Evolutionary conservation across 2,888 invertebrate genomes (phyloP).

Genomic region (Caenorhabditis doughertyi): DNA sequence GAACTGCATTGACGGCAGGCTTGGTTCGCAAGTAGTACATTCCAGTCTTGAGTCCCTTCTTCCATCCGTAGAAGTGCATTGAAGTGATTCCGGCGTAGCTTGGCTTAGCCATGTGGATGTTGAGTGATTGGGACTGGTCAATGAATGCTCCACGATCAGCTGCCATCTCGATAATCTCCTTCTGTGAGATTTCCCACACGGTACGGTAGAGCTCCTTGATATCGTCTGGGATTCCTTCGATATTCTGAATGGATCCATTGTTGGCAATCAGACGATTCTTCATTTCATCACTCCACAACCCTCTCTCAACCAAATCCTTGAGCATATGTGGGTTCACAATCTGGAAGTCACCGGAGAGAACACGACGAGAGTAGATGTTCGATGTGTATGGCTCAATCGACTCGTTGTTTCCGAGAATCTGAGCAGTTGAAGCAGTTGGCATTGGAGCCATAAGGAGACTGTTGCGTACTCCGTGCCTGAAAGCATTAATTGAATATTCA

Average conservation of each 20-base stretch:
- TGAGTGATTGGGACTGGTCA: slow-evolving; percentile 98
- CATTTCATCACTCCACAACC: slow-evolving; percentile 96
- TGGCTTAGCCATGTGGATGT: slow-evolving; percentile 96
- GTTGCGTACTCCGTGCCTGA: slow-evolving; percentile 91
- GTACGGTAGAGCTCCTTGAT: slow-evolving; percentile 85
- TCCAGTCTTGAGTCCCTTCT: slow-evolving; percentile 93
- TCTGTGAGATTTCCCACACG: slow-evolving; percentile 88
- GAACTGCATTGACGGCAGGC: slow-evolving; percentile 96
- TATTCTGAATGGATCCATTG: slow-evolving; percentile 91
- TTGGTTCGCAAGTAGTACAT: slow-evolving; percentile 99
- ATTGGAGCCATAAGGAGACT: slow-evolving; percentile 95
- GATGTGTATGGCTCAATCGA: slow-evolving; percentile 98
- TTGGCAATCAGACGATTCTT: slow-evolving; percentile 94
- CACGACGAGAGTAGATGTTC: slow-evolving; percentile 95
- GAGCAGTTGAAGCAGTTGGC: slow-evolving; percentile 99
- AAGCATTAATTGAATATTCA: slow-evolving; percentile 4
- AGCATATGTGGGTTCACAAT: slow-evolving; percentile 96
- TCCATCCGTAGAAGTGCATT: slow-evolving; percentile 93
- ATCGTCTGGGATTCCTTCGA: slow-evolving; percentile 81
- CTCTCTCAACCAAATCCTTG: slow-evolving; percentile 92
- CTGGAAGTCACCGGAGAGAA: slow-evolving; percentile 88
- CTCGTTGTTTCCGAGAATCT: slow-evolving; percentile 99
- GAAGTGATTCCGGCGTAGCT: slow-evolving; percentile 95
- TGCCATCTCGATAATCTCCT: slow-evolving; percentile 87
- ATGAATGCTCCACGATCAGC: slow-evolving; percentile 92